Evolutionary conservation across 2,113 vertebrate species (phyloP).

Genomic region (Connochaetes taurinus): DNA sequence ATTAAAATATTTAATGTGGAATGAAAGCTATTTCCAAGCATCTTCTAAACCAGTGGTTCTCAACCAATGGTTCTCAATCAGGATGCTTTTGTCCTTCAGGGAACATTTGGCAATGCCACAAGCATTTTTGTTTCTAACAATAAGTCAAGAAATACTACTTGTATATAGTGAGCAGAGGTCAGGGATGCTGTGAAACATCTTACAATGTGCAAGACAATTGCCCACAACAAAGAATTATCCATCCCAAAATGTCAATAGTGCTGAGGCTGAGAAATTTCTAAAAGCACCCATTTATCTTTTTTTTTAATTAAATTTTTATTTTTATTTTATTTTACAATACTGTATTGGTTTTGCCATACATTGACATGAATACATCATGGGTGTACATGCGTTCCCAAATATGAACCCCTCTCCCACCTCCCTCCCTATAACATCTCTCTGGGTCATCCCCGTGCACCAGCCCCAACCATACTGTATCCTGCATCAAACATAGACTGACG

Average conservation of each 20-base stretch:
- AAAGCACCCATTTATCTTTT: neutral
- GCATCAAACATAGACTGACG: no score
- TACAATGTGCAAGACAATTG: neutral
- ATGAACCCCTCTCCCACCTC: no score
- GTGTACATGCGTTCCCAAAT: no score
- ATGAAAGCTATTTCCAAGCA: neutral
- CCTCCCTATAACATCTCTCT: no score
- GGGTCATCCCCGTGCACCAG: no score
- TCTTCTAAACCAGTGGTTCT: constrained; percentile 9
- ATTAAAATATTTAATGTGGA: neutral
- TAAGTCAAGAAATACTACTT: neutral
- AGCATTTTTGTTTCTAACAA: neutral
- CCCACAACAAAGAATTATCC: neutral
- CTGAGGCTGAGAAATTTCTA: neutral
- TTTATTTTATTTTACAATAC: no score
- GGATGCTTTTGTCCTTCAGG: neutral
- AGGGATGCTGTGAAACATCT: neutral
- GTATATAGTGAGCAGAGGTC: neutral
- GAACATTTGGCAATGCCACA: neutral
- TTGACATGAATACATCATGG: no score
- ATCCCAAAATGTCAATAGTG: neutral
- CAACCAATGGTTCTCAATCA: neutral
- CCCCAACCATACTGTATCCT: no score
- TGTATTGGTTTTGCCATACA: no score
- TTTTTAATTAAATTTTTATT: no score